Conservation (phyloP, 1,140 invertebrate genomes). For the Maniola jurtina region DNA sequence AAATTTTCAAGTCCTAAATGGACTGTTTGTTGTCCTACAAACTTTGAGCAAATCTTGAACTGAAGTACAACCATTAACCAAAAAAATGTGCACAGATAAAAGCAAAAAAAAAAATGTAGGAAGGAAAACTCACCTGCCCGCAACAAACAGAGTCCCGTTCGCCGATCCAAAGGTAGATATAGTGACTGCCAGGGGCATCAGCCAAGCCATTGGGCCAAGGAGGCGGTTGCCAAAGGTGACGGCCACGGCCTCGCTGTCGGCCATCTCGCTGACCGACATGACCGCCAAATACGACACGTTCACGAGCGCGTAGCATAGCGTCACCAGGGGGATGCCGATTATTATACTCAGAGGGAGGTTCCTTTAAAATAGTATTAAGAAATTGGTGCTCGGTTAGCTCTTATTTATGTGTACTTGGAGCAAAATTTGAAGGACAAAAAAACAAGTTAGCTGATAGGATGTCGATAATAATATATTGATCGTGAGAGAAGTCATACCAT, state of each 20-base stretch:
- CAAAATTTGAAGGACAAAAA: no score
- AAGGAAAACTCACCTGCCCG: conserved; percentile 82
- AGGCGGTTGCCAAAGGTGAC: conserved; percentile 94
- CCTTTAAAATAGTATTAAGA: conserved; percentile 69
- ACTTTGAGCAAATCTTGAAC: no score
- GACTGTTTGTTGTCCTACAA: no score
- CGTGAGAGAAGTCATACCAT: no score
- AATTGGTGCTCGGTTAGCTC: not conserved
- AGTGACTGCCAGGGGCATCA: conserved; percentile 96
- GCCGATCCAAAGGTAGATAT: conserved; percentile 98
- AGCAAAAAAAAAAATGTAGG: not conserved
- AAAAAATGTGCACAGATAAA: not conserved
- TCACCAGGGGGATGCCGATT: conserved; percentile 97
- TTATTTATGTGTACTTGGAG: no score
- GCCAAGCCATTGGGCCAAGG: conserved; percentile 92
- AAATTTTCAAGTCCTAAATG: no score
- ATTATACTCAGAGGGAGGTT: conserved; percentile 97
- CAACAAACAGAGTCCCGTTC: conserved; percentile 96
- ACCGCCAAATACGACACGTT: conserved; percentile 98
- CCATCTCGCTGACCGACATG: conserved; percentile 96
- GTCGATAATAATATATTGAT: no score
- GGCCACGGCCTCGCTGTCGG: conserved; percentile 97
- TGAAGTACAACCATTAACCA: no score
- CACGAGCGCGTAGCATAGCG: conserved; percentile 96
- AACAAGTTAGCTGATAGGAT: no score